Evolutionary conservation across 2,888 invertebrate genomes (phyloP), one percentile per base, ranked within the genome.

Genomic region (Xestia xanthographa): DNA sequence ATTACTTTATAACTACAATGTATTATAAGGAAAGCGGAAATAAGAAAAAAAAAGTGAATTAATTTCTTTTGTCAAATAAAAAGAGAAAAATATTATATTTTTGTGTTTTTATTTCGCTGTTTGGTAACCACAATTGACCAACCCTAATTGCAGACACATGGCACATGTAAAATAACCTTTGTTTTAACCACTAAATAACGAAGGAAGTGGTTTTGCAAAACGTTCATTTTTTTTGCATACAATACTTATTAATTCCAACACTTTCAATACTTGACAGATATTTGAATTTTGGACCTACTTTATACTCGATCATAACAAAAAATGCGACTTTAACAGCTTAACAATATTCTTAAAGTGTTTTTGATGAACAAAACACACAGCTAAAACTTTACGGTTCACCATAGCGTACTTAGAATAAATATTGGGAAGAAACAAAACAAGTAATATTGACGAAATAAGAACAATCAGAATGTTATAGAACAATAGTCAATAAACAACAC

Each of bases 51-150:
- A 95, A 95, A 95, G 91, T 95, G 95, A 95, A 96, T 95, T 94
- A 94, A 96, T 96, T 95, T 95, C 95, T 96, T 95, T 96, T 96
- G 96, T 96, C 96, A 95, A 96, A 96, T 95, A 96, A 96, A 95
- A 95, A 95, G 91, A 94, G 92, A 91, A 94, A 95, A 95, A 94
- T 89, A 92, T 91, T 87, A 87, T 86, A 88, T 90, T 60, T 91
- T 89, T 89, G 92, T 92, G 91, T 94, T 93, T 93, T 91, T 90
- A 93, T 93, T 91, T 83, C 14, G 11, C 34, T 62, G 22, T 62
- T 72, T 66, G 12, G 48, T 66, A 8, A 67, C 82, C 58, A 29
- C 60, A 72, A 63, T 17, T 17, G 2, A 53, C n/a, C n/a, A n/a
- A 56, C 50, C 82, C 62, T 70, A 53, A 80, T 41, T 45, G 66